Percentiles rank a stretch among this genome's conserved stretches.
Evolutionary conservation across 1,140 invertebrate genomes (phyloP).

Genomic region (Megathymus violae): DNA sequence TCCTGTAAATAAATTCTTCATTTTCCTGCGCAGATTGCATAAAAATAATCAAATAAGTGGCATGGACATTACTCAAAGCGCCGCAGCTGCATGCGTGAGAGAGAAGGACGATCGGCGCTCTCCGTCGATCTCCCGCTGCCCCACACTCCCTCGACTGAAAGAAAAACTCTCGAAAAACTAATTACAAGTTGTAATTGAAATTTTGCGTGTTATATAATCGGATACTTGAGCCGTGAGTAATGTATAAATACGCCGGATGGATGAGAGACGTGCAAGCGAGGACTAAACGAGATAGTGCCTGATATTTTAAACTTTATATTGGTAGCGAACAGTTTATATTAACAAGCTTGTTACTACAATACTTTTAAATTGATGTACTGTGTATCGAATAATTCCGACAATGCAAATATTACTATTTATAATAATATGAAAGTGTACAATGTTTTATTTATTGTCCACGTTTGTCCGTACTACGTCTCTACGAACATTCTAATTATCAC

Average conservation of each 20-base stretch:
- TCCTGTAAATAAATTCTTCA: slow-evolving; percentile 77
- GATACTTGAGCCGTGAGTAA: slow-evolving; percentile 83
- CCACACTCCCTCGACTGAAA: slow-evolving; percentile 78
- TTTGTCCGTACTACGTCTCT: too few species aligned
- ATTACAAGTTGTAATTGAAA: slow-evolving; percentile 86
- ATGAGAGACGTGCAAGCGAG: slow-evolving; percentile 51
- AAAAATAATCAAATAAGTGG: slow-evolving; percentile 82
- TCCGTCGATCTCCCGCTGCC: slow-evolving; percentile 52
- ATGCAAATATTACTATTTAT: too few species aligned
- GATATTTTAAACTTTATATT: slow-evolving; percentile 22
- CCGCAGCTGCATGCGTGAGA: slow-evolving; percentile 58
- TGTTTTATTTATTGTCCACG: too few species aligned
- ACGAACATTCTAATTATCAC: too few species aligned
- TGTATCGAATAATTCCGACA: too few species aligned
- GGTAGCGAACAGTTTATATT: slow-evolving; percentile 1
- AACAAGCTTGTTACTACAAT: not conserved
- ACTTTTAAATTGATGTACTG: too few species aligned
- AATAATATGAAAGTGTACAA: too few species aligned
- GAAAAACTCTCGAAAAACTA: slow-evolving; percentile 85
- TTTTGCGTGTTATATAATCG: slow-evolving; percentile 85
- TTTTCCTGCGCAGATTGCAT: slow-evolving; percentile 80
- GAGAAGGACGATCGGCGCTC: slow-evolving; percentile 43
- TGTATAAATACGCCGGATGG: slow-evolving; percentile 78
- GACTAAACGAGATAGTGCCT: slow-evolving; percentile 23
- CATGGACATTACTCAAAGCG: slow-evolving; percentile 78